These are phyloP conservation scores for Callopanchax toddi DNA, from an alignment of 2,113 vertebrate genomes.

Conservation along the genomic window DNA sequence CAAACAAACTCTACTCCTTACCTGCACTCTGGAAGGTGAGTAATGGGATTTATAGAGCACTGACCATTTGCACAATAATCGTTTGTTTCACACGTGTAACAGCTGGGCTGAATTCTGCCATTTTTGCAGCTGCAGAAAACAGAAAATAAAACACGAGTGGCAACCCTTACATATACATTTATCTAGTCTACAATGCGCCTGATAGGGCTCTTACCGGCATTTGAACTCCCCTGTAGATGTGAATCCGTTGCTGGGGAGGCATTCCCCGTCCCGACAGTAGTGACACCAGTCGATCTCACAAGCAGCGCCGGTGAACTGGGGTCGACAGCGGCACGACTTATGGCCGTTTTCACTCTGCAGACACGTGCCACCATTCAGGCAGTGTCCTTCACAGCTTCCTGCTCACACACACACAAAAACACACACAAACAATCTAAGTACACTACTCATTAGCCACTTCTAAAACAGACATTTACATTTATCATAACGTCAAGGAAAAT, in stretches of 20 bases:
- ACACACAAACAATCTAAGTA: constrained; percentile 6
- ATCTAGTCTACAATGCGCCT: background rate
- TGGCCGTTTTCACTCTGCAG: constrained; percentile 79
- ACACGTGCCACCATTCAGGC: constrained; percentile 87
- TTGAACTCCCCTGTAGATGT: constrained; percentile 84
- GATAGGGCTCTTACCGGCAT: constrained; percentile 83
- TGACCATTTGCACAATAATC: constrained; percentile 90
- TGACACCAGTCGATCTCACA: constrained; percentile 90
- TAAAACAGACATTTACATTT: background rate
- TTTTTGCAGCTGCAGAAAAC: constrained; percentile 78
- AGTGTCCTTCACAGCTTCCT: constrained; percentile 89
- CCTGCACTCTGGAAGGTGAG: constrained; percentile 88
- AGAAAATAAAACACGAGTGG: background rate
- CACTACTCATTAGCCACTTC: background rate
- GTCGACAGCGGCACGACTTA: constrained; percentile 86
- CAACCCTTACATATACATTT: background rate
- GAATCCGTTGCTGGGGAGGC: constrained; percentile 76
- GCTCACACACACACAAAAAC: constrained; percentile 42
- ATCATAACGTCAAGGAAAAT: background rate
- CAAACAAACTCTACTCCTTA: constrained; percentile 59
- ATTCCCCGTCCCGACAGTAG: constrained; percentile 88
- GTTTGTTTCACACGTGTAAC: constrained; percentile 86
- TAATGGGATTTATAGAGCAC: constrained; percentile 84
- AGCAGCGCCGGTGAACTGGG: constrained; percentile 81
- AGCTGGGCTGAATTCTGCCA: constrained; percentile 86